These are phyloP conservation scores for Gobiocypris rarus DNA, from an alignment of 2,113 vertebrate genomes.

Conservation along the genomic window DNA sequence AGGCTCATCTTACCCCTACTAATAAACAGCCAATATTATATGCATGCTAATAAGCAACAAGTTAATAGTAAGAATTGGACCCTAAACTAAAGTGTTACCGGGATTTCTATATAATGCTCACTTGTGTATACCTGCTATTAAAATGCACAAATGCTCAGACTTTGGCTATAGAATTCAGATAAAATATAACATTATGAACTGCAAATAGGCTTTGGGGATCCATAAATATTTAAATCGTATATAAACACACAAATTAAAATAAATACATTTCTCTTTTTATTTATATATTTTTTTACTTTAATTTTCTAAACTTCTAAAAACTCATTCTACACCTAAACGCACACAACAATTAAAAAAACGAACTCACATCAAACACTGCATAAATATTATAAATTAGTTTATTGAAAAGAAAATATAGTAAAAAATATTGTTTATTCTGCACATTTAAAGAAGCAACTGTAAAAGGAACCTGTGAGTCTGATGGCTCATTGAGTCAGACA, in stretches of 20 bases:
- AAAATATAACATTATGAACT: not conserved
- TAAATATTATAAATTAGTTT: slow-evolving; percentile 43
- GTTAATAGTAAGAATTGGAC: too few species aligned
- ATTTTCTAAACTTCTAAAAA: not conserved
- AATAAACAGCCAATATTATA: too few species aligned
- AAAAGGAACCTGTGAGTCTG: not conserved
- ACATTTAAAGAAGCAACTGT: slow-evolving; percentile 1
- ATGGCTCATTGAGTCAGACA: slow-evolving; percentile 68
- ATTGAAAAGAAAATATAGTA: slow-evolving; percentile 27
- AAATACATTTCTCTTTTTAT: too few species aligned
- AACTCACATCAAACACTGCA: slow-evolving; percentile 5
- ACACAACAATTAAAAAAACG: too few species aligned
- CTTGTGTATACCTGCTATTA: not conserved
- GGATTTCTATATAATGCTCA: too few species aligned
- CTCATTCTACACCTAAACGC: not conserved
- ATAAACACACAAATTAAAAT: too few species aligned
- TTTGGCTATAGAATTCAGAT: not conserved
- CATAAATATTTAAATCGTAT: too few species aligned
- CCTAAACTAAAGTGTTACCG: too few species aligned
- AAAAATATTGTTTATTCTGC: not conserved
- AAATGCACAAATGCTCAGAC: not conserved
- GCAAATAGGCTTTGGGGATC: not conserved
- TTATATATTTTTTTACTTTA: not conserved
- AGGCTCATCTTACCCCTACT: too few species aligned
- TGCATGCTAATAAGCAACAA: too few species aligned